Evolutionary conservation across 2,888 invertebrate species (phyloP).

Genomic region (Lasioglossum vierecki): DNA sequence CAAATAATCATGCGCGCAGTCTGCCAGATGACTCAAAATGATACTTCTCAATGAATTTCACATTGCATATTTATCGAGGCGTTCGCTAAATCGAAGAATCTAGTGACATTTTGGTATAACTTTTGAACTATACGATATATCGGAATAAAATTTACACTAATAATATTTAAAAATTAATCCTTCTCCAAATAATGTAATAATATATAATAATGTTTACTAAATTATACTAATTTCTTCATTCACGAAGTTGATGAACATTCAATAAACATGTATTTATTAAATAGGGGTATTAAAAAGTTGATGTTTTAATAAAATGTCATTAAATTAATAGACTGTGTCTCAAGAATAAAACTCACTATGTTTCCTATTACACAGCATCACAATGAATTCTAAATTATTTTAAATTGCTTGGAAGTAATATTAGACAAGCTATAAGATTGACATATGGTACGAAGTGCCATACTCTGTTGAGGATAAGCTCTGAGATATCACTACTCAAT

Average conservation of each 20-base stretch:
- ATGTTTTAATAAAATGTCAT: too few relatives aligned
- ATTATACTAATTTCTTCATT: too few relatives aligned
- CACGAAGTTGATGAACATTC: too few relatives aligned
- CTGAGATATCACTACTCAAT: background rate
- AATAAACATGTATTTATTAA: too few relatives aligned
- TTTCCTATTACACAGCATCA: background rate
- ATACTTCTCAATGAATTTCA: slow-evolving; percentile 23
- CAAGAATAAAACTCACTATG: background rate
- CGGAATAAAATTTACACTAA: too few relatives aligned
- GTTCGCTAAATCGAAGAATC: background rate
- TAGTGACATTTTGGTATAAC: background rate
- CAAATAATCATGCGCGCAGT: slow-evolving; percentile 48
- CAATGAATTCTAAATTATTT: background rate
- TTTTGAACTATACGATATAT: too few relatives aligned
- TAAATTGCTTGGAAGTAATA: background rate
- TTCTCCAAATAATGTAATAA: too few relatives aligned
- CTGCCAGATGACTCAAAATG: slow-evolving; percentile 66
- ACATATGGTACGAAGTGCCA: background rate
- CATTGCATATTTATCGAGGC: background rate
- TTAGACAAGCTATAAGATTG: background rate
- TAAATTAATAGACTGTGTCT: too few relatives aligned
- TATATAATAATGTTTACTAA: too few relatives aligned
- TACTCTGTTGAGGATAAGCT: background rate
- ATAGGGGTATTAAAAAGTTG: too few relatives aligned
- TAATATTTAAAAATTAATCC: too few relatives aligned